A percentile compares a stretch with the other conserved stretches of the same genome.
Conservation (phyloP, 2,113 vertebrate genomes). For the Struthidea cinerea region DNA sequence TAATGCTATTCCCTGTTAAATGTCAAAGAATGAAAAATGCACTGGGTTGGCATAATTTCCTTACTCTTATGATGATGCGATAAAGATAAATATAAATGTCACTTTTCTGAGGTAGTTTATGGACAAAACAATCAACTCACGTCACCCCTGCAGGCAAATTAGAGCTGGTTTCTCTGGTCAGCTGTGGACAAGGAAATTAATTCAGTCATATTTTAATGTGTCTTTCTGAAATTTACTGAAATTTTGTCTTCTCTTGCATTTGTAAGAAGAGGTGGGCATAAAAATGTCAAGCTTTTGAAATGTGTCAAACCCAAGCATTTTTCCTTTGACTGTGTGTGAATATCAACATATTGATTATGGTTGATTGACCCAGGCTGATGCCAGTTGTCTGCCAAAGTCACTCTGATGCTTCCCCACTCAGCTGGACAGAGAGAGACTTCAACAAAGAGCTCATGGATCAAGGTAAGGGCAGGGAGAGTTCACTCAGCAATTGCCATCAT, state of each 20-base stretch:
- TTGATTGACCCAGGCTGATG: neutral
- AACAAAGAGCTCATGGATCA: accelerated
- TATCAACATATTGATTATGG: neutral
- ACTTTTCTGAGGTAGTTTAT: neutral
- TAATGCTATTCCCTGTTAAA: conserved; percentile 1
- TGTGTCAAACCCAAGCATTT: neutral
- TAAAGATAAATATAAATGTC: neutral
- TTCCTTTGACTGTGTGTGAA: neutral
- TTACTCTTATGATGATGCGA: neutral
- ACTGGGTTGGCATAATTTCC: neutral
- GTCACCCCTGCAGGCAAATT: neutral
- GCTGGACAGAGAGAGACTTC: neutral
- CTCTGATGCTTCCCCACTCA: too few relatives aligned
- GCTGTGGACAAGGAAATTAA: neutral
- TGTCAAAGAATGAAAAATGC: conserved; percentile 20
- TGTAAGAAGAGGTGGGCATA: neutral
- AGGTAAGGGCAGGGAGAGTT: neutral
- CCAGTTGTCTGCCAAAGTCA: neutral
- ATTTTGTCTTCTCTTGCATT: neutral
- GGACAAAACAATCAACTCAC: neutral
- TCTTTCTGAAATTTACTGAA: neutral
- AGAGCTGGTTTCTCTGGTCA: neutral
- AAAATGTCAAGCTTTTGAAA: neutral
- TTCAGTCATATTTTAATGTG: neutral
- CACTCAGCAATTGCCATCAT: neutral